These are phyloP conservation scores for Jaculus jaculus DNA, from an alignment of 2,113 vertebrate species.

Conservation along the genomic window DNA sequence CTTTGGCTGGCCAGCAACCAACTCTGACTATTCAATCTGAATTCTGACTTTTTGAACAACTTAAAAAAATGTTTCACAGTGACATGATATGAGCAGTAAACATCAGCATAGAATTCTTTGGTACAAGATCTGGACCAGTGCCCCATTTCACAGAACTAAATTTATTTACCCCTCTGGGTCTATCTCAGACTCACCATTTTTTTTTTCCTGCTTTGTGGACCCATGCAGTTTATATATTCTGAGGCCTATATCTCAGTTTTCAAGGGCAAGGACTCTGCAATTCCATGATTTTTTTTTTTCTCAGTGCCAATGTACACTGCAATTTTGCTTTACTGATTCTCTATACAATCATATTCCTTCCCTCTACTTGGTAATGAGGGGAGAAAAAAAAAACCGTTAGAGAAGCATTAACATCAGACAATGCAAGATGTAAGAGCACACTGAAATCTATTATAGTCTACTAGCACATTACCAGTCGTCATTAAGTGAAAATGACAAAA, in stretches of 20 bases:
- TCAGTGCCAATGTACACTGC: conserved; percentile 93
- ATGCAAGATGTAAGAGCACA: too few relatives aligned
- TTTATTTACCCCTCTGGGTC: conserved; percentile 89
- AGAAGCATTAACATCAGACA: conserved; percentile 62
- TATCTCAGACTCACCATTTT: conserved; percentile 89
- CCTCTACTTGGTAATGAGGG: conserved; percentile 64
- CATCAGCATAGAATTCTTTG: conserved; percentile 91
- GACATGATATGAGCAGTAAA: conserved; percentile 90
- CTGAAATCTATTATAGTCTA: too few relatives aligned
- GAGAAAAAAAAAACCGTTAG: too few relatives aligned
- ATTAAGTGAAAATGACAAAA: too few relatives aligned
- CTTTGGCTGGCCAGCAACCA: conserved; percentile 87
- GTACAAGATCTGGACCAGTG: conserved; percentile 92
- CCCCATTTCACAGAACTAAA: conserved; percentile 93
- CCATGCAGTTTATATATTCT: conserved; percentile 94
- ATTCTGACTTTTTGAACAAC: conserved; percentile 83
- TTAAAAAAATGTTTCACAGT: conserved; percentile 91
- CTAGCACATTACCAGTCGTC: too few relatives aligned
- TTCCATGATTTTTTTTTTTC: conserved; percentile 90
- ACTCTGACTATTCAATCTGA: conserved; percentile 87
- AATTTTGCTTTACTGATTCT: conserved; percentile 84
- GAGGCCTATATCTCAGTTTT: conserved; percentile 89
- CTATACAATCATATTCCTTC: conserved; percentile 88
- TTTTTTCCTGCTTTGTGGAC: conserved; percentile 92
- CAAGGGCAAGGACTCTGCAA: conserved; percentile 91